Evolutionary conservation across 2,797 vertebrate genomes (phyloP).

Genomic region (Meda fulgida): DNA sequence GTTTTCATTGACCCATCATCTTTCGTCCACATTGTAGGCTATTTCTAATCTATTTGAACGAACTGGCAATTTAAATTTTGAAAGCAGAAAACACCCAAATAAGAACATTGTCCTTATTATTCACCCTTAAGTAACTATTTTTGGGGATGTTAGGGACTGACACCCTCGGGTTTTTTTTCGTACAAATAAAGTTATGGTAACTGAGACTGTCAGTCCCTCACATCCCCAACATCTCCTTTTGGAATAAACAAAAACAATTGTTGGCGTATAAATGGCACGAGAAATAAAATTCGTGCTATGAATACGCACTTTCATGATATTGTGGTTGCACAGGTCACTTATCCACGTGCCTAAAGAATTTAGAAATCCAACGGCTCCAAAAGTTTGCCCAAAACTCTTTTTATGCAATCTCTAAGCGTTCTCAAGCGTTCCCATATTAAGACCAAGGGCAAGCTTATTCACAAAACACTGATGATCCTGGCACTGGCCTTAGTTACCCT

Average conservation of each 20-base stretch:
- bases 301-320: too few species aligned
- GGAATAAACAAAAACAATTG: not conserved
- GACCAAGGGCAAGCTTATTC: not conserved
- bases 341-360: not conserved
- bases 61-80: not conserved
- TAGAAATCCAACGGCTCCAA: not conserved
- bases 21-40: not conserved
- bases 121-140: not conserved
- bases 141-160: too few species aligned
- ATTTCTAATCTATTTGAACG: not conserved
- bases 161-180: not conserved
- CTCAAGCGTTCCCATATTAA: not conserved
- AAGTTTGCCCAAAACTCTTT: not conserved
- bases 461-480: not conserved
- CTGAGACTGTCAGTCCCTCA: not conserved
- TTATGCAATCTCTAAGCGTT: not conserved
- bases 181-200: not conserved
- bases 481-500: not conserved
- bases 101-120: too few species aligned
- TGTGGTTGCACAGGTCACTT: not conserved
- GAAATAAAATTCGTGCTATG: too few species aligned
- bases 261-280: too few species aligned
- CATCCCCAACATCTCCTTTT: not conserved
- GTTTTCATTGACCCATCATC: not conserved
- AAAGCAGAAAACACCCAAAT: not conserved